A percentile compares a stretch with the other conserved stretches of the same genome.
Evolutionary conservation across 2,113 vertebrate species (phyloP).

Genomic region (Corythornis madagascariensis): DNA sequence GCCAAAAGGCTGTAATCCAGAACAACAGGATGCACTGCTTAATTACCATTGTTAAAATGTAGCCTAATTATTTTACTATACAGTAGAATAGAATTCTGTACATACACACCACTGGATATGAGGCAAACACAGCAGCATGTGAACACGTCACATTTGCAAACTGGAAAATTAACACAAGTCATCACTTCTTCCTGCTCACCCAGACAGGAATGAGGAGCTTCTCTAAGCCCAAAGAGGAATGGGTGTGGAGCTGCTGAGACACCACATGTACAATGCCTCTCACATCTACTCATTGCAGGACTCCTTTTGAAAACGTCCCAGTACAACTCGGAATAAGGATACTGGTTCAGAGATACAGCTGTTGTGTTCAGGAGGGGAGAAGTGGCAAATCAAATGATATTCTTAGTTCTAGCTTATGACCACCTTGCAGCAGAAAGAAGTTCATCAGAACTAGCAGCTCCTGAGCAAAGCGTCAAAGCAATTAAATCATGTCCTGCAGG

Average conservation of each 20-base stretch:
- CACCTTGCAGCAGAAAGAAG: neutral
- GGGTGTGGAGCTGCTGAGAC: neutral
- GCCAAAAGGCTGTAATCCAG: neutral
- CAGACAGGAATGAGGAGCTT: neutral
- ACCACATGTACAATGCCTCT: neutral
- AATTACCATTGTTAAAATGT: neutral
- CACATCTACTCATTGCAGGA: neutral
- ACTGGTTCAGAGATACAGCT: neutral
- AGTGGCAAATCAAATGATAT: neutral
- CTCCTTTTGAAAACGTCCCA: neutral
- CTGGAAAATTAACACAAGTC: constrained; percentile 26
- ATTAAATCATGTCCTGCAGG: neutral
- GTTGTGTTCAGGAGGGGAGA: rapidly evolving
- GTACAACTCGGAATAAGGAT: neutral
- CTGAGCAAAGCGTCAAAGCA: neutral
- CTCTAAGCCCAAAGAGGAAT: neutral
- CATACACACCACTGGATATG: neutral
- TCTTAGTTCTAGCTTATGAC: neutral
- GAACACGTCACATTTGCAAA: neutral
- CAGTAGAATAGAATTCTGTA: neutral
- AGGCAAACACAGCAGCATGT: neutral
- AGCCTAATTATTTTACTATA: constrained; percentile 3
- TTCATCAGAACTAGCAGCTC: neutral
- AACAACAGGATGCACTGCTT: constrained; percentile 3
- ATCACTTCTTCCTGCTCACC: neutral